These are phyloP conservation scores for Tragelaphus imberbis DNA, from an alignment of 2,113 vertebrate species.

Conservation along the genomic window DNA sequence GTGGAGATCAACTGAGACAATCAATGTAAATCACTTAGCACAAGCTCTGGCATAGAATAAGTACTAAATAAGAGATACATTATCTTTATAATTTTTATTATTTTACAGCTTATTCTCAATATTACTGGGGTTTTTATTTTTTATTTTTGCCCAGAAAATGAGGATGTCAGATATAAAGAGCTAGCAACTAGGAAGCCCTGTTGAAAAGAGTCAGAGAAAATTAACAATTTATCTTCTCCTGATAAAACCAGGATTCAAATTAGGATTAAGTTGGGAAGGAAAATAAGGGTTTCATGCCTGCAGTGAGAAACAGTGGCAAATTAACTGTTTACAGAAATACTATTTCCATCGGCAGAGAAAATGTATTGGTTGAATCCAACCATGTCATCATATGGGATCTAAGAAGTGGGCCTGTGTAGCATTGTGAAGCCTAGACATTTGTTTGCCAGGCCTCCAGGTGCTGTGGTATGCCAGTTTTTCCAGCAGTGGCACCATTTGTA, in stretches of 20 bases:
- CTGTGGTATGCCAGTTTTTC: neutral
- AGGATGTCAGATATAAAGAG: neutral
- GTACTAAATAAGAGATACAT: neutral
- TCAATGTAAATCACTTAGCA: neutral
- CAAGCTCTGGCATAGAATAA: neutral
- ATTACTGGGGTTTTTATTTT: neutral
- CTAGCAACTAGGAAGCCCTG: neutral
- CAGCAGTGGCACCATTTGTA: neutral
- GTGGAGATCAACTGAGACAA: neutral
- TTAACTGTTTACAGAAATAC: neutral
- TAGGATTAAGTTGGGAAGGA: neutral
- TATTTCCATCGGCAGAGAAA: slow-evolving; percentile 3
- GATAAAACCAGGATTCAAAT: slow-evolving; percentile 9
- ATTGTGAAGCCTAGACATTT: neutral
- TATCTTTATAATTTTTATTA: neutral
- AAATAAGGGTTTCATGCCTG: neutral
- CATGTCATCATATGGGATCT: neutral
- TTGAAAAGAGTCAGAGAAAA: slow-evolving; percentile 11
- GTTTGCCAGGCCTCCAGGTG: neutral
- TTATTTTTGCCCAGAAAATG: neutral
- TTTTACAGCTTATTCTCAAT: neutral
- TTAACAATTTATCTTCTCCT: neutral
- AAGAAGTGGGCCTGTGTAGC: neutral
- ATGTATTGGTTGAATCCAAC: neutral
- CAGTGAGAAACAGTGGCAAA: neutral